Evolutionary conservation across 1,140 invertebrate genomes (phyloP), one percentile per base, ranked within the genome.

Genomic region (Drosophila varians): DNA sequence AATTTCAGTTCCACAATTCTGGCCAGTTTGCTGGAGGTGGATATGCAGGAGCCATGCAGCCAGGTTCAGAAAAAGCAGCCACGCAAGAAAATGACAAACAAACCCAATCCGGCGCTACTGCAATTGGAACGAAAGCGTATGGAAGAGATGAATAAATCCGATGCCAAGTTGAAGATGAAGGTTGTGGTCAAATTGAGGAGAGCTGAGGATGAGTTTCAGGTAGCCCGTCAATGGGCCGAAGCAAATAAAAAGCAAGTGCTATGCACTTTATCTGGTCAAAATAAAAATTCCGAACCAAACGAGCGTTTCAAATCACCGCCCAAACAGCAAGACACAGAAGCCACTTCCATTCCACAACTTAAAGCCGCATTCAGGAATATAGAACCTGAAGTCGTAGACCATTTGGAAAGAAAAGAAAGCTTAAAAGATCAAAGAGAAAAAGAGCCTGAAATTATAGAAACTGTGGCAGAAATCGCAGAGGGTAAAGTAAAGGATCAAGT

Each of bases 21-120:
- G 21, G 90, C 90, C 43, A 90, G 87, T 16, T 56, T 91, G 3
- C 34, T 91, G 25, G 90, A 91, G 51, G 84, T 91, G n/a, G 90
- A 91, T 5, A 73, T 89, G 4, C 47, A 47, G 5, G 86, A 75
- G 21, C 80, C 0, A 42, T 40, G 3, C 65, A 68, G n/a, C n/a
- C n/a, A n/a, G n/a, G n/a, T n/a, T n/a, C n/a, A n/a, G 2, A 90
- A 79, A n/a, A 90, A 90, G n/a, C 90, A 91, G 36, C 90, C 90
- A 7, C 87, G 90, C 1, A 91, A 91, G 19, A 91, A 91, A 23
- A 83, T 66, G 1, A 91, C 90, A 0, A 86, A 89, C 19, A 91
- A 74, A 62, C 87, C 90, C n/a, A 91, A 91, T 74, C 90, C 90
- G 5, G 82, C 86, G 0, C 48, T 91, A 1, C 19, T 91, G 9